Evolutionary conservation across 1,140 invertebrate species (phyloP), one percentile per base, ranked within the genome.

Genomic region (Lutraria rhynchaena): DNA sequence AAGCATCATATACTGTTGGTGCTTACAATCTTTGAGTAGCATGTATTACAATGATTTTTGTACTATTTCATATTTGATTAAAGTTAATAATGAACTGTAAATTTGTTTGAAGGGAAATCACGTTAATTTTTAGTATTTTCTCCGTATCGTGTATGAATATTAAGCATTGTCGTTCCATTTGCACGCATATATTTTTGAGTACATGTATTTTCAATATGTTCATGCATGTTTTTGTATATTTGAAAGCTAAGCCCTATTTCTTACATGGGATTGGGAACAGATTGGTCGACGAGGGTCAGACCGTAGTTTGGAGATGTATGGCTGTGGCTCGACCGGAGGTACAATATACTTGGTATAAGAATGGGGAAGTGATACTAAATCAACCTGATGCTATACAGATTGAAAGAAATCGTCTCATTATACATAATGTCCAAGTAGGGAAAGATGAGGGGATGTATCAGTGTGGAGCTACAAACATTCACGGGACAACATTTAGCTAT

Each of bases 241-340:
- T n/a, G n/a, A n/a, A n/a, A 94, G 97, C 97, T 81, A 95, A 95
- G 78, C 98, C 98, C 4, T 96, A 97, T 89, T 99, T 99, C 87
- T 98, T 97, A 0, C 97, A 98, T 84, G 96, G 96, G 0, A 91
- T 99, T 0, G 93, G 94, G 33, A 95, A 99, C 90, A 96, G 97
- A 91, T 96, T 98, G 87, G 95, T 98, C 89, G 98, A 99, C 89
- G 95, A 95, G 83, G 92, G 88, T 29, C 94, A 95, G 78, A 95
- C 96, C 85, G 91, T 99, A 3, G 96, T 95, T 0, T 99, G 98
- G 96, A 97, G 96, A 51, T 99, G 98, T 93, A 97, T 98, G 94
- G 97, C 98, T 0, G 98, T 98, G 93, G 97, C 97, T n/a, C 97
- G 98, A 86, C 98, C 98, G 27, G 94, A 95, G 44, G 97, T 98